phyloP scores from a whole-genome alignment of 2,888 invertebrate species.

The Terebella lapidaria region DNA sequence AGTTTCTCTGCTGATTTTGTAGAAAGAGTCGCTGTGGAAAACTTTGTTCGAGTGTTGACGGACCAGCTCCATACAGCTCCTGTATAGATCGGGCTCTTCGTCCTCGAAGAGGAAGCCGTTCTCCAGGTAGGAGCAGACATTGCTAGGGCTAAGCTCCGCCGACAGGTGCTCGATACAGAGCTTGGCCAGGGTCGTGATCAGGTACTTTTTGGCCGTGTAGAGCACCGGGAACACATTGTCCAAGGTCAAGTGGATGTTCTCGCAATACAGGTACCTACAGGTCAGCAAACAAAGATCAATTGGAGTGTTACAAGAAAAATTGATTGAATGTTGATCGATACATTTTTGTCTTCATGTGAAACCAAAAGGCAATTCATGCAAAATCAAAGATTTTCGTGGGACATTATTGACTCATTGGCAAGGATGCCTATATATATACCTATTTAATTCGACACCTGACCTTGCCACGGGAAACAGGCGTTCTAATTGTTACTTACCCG shows the following conservation, averaged over 20 bases:
- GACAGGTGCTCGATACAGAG: constrained; percentile 26
- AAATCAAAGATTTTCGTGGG: too few relatives aligned
- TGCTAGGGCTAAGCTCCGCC: constrained; percentile 27
- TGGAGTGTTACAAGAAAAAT: not conserved
- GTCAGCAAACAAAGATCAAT: not conserved
- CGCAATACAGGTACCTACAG: constrained; percentile 29
- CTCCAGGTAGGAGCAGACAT: constrained; percentile 49
- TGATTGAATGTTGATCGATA: not conserved
- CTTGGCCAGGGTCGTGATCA: constrained; percentile 23
- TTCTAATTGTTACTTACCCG: constrained; percentile 18
- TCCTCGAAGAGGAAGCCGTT: constrained; percentile 50
- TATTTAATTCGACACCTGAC: too few relatives aligned
- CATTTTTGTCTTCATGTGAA: too few relatives aligned
- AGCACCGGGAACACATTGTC: constrained; percentile 27
- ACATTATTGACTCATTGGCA: too few relatives aligned
- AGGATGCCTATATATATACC: too few relatives aligned
- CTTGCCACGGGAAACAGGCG: not conserved
- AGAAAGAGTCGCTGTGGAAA: constrained; percentile 13
- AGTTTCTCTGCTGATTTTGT: constrained; percentile 8
- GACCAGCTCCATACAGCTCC: constrained; percentile 11
- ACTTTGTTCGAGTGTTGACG: constrained; percentile 11
- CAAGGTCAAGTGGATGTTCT: constrained; percentile 27
- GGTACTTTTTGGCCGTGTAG: constrained; percentile 31
- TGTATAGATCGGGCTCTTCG: constrained; percentile 59
- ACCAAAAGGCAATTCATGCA: too few relatives aligned